These are phyloP conservation scores for Megathymus violae DNA, from an alignment of 1,140 invertebrate genomes.

Conservation along the genomic window DNA sequence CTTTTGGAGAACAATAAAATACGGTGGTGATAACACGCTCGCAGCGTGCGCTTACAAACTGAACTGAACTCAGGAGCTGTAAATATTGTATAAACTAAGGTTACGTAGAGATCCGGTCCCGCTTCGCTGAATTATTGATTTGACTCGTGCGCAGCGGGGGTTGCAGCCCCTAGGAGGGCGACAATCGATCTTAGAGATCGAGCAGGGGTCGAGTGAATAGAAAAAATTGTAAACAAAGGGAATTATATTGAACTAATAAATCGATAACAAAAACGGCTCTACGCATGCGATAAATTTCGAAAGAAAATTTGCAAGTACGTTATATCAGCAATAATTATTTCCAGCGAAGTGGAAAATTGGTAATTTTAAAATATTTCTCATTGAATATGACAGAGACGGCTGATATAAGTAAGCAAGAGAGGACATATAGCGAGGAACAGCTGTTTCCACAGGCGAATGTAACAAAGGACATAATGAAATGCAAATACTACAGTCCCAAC, in stretches of 20 bases:
- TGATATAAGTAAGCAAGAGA: too few species aligned
- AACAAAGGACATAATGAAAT: conserved; percentile 28
- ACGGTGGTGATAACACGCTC: conserved; percentile 69
- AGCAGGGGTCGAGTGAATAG: conserved; percentile 37
- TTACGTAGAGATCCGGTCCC: conserved; percentile 41
- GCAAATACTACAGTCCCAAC: conserved; percentile 14
- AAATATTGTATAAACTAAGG: conserved; percentile 48
- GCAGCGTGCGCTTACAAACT: conserved; percentile 48
- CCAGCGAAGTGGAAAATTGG: conserved; percentile 12
- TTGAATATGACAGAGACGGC: background rate
- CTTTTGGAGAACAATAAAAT: conserved; percentile 78
- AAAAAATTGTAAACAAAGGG: conserved; percentile 44
- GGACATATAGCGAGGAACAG: conserved; percentile 1
- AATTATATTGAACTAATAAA: conserved; percentile 44
- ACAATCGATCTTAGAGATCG: conserved; percentile 41
- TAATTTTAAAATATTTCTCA: background rate
- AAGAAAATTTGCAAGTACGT: conserved; percentile 7
- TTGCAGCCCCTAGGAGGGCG: conserved; percentile 55
- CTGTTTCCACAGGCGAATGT: conserved; percentile 18
- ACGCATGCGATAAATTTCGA: conserved; percentile 17
- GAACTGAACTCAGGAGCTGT: conserved; percentile 33
- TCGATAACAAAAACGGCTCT: conserved; percentile 39
- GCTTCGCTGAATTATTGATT: conserved; percentile 69
- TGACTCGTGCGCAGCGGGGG: conserved; percentile 73
- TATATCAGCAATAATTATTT: conserved; percentile 10